phyloP scores from a whole-genome alignment of 2,113 vertebrate genomes.

The Engraulis encrasicolus region DNA sequence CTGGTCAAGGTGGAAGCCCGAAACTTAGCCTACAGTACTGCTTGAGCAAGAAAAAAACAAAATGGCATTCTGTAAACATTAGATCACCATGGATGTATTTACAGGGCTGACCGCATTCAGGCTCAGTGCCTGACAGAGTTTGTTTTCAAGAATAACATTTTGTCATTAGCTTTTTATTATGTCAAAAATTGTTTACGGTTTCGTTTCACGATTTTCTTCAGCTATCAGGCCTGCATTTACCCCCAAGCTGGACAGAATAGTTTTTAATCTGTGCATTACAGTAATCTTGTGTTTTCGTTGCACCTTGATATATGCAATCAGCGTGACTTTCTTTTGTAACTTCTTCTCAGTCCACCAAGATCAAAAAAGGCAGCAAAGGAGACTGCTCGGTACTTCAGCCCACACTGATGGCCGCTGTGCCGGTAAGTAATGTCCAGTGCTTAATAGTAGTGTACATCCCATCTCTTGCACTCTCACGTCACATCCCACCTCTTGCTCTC shows the following conservation, averaged over 20 bases:
- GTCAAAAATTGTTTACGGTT: no score
- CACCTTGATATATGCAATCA: no score
- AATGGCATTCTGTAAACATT: neutral
- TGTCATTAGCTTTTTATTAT: no score
- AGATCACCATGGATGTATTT: neutral
- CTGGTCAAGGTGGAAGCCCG: neutral
- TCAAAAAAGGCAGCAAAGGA: constrained; percentile 87
- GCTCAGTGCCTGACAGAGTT: no score
- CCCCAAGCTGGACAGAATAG: neutral
- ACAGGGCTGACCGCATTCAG: no score
- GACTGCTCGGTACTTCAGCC: constrained; percentile 80
- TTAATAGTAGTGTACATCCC: no score
- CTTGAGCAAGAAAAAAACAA: neutral
- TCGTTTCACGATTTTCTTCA: no score
- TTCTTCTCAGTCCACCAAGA: constrained; percentile 80
- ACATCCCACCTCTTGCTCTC: neutral
- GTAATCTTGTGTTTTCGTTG: no score
- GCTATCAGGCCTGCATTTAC: no score
- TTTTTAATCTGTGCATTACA: neutral
- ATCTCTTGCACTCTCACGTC: neutral
- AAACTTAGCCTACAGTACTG: no score
- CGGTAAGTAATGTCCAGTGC: no score
- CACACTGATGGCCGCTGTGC: constrained; percentile 86
- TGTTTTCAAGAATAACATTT: no score
- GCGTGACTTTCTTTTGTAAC: neutral